Conservation (phyloP, 1,140 invertebrate genomes). For the Cepaea nemoralis region DNA sequence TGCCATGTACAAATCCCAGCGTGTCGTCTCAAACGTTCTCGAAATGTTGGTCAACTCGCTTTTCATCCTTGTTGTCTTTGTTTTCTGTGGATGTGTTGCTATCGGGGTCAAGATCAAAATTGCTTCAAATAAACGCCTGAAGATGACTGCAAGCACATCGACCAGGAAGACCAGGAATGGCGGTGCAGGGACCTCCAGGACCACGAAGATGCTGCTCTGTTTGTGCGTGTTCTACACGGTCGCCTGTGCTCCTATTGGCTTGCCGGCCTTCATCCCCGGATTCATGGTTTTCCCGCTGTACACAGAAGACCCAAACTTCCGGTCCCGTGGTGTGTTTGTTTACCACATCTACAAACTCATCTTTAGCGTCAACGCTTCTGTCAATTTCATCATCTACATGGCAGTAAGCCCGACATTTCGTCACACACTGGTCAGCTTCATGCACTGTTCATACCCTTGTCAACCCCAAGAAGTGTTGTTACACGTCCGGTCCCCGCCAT, state of each 20-base stretch:
- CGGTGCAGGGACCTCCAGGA: neutral
- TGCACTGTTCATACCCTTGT: no score
- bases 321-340: neutral
- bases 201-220: slow-evolving; percentile 31
- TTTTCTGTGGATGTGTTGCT: neutral
- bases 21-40: neutral
- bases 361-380: slow-evolving; percentile 11
- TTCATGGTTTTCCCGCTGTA: slow-evolving; percentile 19
- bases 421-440: neutral
- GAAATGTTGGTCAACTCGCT: neutral
- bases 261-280: slow-evolving; percentile 9
- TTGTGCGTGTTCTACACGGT: slow-evolving; percentile 20
- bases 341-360: slow-evolving; percentile 5
- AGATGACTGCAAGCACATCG: neutral
- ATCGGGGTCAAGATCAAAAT: slow-evolving; percentile 27
- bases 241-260: neutral
- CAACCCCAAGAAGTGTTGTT: no score
- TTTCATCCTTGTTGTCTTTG: neutral
- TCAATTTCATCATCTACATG: slow-evolving; percentile 30
- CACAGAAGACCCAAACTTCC: neutral
- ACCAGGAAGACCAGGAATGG: neutral
- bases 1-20: neutral
- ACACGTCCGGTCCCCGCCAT: no score
- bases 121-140: neutral
- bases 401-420: slow-evolving; percentile 1